These are phyloP conservation scores for Orussus abietinus DNA, from an alignment of 1,140 invertebrate species.

Conservation along the genomic window DNA sequence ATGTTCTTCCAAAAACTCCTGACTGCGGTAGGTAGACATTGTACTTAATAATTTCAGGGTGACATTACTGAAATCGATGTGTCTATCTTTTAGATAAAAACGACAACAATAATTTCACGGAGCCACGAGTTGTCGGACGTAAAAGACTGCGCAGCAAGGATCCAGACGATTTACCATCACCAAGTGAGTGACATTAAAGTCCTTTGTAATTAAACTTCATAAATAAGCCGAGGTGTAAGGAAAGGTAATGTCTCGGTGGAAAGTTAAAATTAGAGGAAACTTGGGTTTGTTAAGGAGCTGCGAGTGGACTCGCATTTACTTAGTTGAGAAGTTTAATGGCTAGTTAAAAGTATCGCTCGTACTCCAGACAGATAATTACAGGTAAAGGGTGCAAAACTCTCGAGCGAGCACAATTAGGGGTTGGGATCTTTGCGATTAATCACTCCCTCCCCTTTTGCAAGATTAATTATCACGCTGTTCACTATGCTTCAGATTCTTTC, in stretches of 20 bases:
- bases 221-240: no score
- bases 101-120: constrained; percentile 27
- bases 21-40: constrained; percentile 17
- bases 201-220: no score
- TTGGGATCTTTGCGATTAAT: no score
- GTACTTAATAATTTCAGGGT: not conserved
- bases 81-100: constrained; percentile 6
- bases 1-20: constrained; percentile 23
- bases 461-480: no score
- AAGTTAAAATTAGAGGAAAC: no score
- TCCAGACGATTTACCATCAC: constrained; percentile 43
- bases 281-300: no score
- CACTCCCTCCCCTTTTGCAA: no score
- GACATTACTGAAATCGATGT: constrained; percentile 5
- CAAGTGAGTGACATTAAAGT: constrained; percentile 52
- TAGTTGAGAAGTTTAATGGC: constrained; percentile 39
- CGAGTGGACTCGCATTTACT: no score
- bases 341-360: no score
- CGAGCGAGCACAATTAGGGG: constrained; percentile 40
- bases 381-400: constrained; percentile 36
- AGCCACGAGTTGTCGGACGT: constrained; percentile 32
- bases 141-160: constrained; percentile 50
- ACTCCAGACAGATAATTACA: constrained; percentile 38
- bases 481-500: no score
- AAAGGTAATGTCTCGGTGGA: no score